phyloP scores from a whole-genome alignment of 2,113 vertebrate genomes.

The Hassar affinis region DNA sequence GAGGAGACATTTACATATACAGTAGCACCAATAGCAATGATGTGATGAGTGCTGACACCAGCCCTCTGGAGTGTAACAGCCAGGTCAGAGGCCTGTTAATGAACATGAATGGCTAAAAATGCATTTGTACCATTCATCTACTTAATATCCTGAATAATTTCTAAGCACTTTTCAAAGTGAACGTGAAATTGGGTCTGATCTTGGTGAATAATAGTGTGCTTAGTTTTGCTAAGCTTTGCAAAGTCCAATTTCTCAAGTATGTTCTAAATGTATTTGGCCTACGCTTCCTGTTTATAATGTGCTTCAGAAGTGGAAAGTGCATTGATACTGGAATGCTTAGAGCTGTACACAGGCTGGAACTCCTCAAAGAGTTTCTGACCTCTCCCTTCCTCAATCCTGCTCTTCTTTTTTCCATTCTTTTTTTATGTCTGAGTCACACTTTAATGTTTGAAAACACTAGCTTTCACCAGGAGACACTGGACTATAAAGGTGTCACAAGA shows the following conservation, averaged over 20 bases:
- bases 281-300: conserved; percentile 66
- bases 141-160: conserved; percentile 70
- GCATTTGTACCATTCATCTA: conserved; percentile 65
- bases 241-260: conserved; percentile 53
- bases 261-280: conserved; percentile 59
- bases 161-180: conserved; percentile 68
- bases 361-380: conserved; percentile 49
- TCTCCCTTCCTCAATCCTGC: not conserved
- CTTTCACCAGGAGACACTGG: not conserved
- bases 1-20: not conserved
- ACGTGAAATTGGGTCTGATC: conserved; percentile 64
- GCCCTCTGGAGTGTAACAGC: not conserved
- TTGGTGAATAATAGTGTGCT: conserved; percentile 60
- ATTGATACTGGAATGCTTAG: conserved; percentile 57
- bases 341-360: conserved; percentile 56
- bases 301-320: conserved; percentile 47
- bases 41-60: not conserved
- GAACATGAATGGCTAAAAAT: conserved; percentile 62
- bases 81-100: conserved; percentile 19
- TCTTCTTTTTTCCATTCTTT: conserved; percentile 15
- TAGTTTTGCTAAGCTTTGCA: not conserved
- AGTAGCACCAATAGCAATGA: not conserved
- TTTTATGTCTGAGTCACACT: not conserved
- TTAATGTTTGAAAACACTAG: conserved; percentile 12
- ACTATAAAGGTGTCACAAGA: conserved; percentile 26